Evolutionary conservation across 2,797 vertebrate species (phyloP).

Genomic region (Netta rufina): DNA sequence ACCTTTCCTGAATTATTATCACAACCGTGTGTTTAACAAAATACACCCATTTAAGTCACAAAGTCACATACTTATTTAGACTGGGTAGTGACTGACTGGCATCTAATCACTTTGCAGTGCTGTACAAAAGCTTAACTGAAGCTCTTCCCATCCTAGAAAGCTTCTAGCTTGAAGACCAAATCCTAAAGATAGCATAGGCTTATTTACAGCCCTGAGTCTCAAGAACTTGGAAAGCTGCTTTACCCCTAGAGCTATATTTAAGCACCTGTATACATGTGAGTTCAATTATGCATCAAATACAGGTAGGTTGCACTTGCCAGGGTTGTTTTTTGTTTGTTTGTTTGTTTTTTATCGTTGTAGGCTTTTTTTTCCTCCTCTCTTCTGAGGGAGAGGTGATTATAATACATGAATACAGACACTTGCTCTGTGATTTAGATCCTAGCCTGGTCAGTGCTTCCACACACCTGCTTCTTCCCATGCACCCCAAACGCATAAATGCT

Average conservation of each 20-base stretch:
- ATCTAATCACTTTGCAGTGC: neutral
- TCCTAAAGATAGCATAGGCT: slow-evolving; percentile 3
- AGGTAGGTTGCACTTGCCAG: neutral
- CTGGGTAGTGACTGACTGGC: neutral
- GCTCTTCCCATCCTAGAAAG: neutral
- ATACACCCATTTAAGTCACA: neutral
- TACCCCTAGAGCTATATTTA: slow-evolving; percentile 7
- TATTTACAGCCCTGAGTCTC: neutral
- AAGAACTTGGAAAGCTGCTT: neutral
- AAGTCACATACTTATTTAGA: neutral
- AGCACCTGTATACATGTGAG: neutral
- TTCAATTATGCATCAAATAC: neutral
- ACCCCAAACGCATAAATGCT: neutral
- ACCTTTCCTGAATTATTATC: neutral
- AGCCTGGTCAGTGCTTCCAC: neutral
- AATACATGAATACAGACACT: neutral
- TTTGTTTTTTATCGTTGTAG: neutral
- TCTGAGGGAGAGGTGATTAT: neutral
- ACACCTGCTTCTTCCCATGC: neutral
- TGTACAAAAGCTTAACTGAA: neutral
- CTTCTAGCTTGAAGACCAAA: slow-evolving; percentile 7
- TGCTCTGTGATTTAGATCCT: neutral
- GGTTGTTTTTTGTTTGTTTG: no score
- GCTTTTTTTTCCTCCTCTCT: neutral
- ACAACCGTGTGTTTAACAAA: neutral